These are phyloP conservation scores for Acestrorhynchus altus DNA, from an alignment of 2,797 vertebrate genomes.

Conservation along the genomic window DNA sequence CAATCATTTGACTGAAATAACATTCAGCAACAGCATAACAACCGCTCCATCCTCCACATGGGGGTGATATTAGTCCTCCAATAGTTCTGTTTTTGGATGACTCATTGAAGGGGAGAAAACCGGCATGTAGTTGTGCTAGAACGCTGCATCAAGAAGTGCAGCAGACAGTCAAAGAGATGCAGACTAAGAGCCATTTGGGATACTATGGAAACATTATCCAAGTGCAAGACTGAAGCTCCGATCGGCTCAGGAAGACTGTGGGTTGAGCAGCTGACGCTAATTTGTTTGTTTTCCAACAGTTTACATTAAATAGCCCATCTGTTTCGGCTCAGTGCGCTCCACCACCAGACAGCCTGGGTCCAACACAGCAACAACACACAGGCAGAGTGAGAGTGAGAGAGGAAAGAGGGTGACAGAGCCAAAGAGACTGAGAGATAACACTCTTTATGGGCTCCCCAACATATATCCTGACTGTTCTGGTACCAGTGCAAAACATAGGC, in stretches of 20 bases:
- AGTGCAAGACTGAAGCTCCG: constrained; percentile 13
- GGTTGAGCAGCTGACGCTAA: constrained; percentile 50
- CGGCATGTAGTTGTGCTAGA: background rate
- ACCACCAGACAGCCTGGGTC: constrained; percentile 33
- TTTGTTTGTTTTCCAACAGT: constrained; percentile 63
- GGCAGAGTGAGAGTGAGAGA: background rate
- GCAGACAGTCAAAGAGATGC: constrained; percentile 6
- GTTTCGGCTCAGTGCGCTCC: constrained; percentile 53
- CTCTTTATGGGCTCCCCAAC: background rate
- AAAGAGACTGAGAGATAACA: background rate
- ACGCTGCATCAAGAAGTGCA: no score
- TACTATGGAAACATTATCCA: constrained; percentile 23
- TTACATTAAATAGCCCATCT: constrained; percentile 63
- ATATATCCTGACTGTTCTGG: constrained; percentile 15
- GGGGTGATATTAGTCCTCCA: no score
- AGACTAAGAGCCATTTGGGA: constrained; percentile 30
- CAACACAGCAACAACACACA: constrained; percentile 36
- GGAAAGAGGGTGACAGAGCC: background rate
- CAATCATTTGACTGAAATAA: no score
- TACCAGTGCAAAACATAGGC: constrained; percentile 20
- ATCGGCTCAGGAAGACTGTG: constrained; percentile 37
- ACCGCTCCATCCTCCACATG: no score
- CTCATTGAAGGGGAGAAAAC: background rate
- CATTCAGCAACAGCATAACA: no score
- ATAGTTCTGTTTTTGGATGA: no score